phyloP scores from a whole-genome alignment of 2,797 vertebrate genomes.

The Pipistrellus nathusii region DNA sequence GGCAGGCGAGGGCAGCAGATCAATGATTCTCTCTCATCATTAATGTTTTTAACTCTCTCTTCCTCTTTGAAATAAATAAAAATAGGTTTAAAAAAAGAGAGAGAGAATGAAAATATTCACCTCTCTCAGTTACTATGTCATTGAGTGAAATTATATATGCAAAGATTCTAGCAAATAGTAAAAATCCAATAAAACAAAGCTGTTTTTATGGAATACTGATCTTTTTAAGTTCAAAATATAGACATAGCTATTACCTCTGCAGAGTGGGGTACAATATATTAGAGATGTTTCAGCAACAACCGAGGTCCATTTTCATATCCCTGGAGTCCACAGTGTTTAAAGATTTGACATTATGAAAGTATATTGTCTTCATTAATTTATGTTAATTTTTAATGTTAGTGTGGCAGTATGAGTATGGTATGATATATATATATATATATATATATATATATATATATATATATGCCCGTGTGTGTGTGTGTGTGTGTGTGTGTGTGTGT shows the following conservation, averaged over 20 bases:
- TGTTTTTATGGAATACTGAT: slow-evolving; percentile 30
- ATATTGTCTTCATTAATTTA: slow-evolving; percentile 83
- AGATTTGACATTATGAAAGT: slow-evolving; percentile 81
- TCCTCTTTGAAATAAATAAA: too few relatives aligned
- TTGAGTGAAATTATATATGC: neutral
- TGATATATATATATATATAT: slow-evolving; percentile 77
- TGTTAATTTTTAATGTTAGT: slow-evolving; percentile 82
- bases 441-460: slow-evolving; percentile 71
- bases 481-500: slow-evolving; percentile 54
- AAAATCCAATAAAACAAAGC: slow-evolving; percentile 41
- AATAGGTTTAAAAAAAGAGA: neutral
- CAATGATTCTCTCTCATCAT: too few relatives aligned
- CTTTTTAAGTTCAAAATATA: slow-evolving; percentile 57
- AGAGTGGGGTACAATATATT: slow-evolving; percentile 39
- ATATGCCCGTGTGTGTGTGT: slow-evolving; percentile 63
- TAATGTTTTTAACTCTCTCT: too few relatives aligned
- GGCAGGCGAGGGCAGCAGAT: too few relatives aligned
- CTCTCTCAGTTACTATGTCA: neutral
- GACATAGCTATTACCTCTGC: slow-evolving; percentile 49
- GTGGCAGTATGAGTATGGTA: slow-evolving; percentile 57
- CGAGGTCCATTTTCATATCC: slow-evolving; percentile 65
- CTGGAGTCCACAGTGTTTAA: slow-evolving; percentile 74
- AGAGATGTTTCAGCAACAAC: slow-evolving; percentile 70
- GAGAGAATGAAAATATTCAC: slow-evolving; percentile 5
- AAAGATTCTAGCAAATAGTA: slow-evolving; percentile 27